Evolutionary conservation across 2,888 invertebrate genomes (phyloP), one percentile per base, ranked within the genome.

Genomic region (Ctenicera cuprea): DNA sequence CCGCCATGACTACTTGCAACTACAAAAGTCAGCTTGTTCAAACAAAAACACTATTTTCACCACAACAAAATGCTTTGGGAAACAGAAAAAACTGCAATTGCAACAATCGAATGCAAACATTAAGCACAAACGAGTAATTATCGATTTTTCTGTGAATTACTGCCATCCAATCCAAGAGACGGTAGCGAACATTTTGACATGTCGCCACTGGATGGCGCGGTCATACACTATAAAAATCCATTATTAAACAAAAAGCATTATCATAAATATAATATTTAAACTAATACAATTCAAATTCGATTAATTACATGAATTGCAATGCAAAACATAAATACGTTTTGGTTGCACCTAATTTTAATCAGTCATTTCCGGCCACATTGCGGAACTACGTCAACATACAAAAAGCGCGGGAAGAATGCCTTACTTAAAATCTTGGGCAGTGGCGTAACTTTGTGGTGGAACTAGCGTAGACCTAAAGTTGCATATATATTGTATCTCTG

Each of bases 1-100:
- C 92, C 92, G 93, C 93, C 93, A 93, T 93, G 90, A 84, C 88
- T 87, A 82, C 84, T 89, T 81, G 87, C 88, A 85, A 83, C 81
- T 83, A 83, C 80, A 74, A 87, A 87, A 81, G 86, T 87, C 64
- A 86, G 87, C 75, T 84, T 87, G 11, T 76, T 82, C 30, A 86
- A 85, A 54, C 86, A 86, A 75, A 85, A 83, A 68, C 78, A 83
- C 48, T 81, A 59, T 71, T 71, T 71, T 62, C 45, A 62, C 43
- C 61, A 48, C 65, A 61, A 64, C 30, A 12, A 37, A 45, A 57
- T 33, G 54, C 16, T 38, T 52, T 65, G 8, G 11, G 11, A 8
- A 50, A 64, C n/a, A 16, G 37, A 30, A 45, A 45, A 16, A 72
- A 67, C 33, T 22, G 59, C 50, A 62, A 52, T 20, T 38, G 38